Evolutionary conservation across 2,888 invertebrate species (phyloP), one percentile per base, ranked within the genome.

Genomic region (Lasioglossum morio): DNA sequence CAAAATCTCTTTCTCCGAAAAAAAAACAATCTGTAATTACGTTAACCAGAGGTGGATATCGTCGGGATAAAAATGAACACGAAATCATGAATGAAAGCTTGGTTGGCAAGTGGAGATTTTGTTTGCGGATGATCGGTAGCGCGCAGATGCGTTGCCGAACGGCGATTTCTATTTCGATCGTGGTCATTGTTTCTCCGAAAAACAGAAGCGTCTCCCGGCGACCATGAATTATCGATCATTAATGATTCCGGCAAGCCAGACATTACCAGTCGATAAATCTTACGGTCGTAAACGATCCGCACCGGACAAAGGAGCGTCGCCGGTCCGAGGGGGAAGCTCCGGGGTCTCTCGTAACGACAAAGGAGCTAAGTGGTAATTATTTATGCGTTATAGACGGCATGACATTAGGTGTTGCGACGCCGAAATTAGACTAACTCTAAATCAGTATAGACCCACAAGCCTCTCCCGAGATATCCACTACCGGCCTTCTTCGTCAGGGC

Each of bases 281-380:
- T 84, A 46, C 27, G 85, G 83, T 85, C 90, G 89, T 89, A 91
- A 91, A 85, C 91, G 91, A 91, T 90, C 88, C 84, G 30, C 27
- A 79, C 76, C 80, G 89, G 87, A 93, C 92, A 92, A 92, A 93
- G 89, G 90, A 88, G 86, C 85, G 87, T 88, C 84, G 87, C 87
- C 84, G 78, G 75, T 63, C 74, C 57, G 30, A 48, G 70, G 75
- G 78, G 86, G 81, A 70, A 66, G 82, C 90, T 88, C 27, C 63
- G 30, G 86, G 90, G 2, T 86, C 90, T 86, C 90, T 86, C 87
- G 86, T 90, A 91, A 91, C 92, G 92, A 93, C 93, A 92, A 94
- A 92, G 90, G 89, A 79, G 86, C 92, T 94, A 94, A 94, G 92
- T 93, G 91, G 93, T 94, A 94, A 94, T 94, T 94, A 94, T 94